These are phyloP conservation scores for Etheostoma spectabile DNA, from an alignment of 2,113 vertebrate species.

Conservation along the genomic window DNA sequence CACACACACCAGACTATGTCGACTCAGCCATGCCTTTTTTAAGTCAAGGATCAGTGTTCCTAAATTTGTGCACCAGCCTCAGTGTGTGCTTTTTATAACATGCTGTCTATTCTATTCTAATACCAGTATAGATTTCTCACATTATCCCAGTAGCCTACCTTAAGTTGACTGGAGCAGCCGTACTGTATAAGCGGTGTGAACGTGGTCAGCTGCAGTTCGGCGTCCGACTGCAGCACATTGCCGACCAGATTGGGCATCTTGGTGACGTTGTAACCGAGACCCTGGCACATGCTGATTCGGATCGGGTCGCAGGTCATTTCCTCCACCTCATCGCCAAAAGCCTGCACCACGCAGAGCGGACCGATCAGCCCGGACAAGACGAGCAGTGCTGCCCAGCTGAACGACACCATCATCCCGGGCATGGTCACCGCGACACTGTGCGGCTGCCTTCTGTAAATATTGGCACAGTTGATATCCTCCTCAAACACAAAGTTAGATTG, in stretches of 20 bases:
- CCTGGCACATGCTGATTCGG: slow-evolving; percentile 98
- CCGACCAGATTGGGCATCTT: slow-evolving; percentile 99
- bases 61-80: slow-evolving; percentile 15
- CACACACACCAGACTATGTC: slow-evolving; percentile 50
- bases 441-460: slow-evolving; percentile 16
- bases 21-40: slow-evolving; percentile 39
- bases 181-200: slow-evolving; percentile 99
- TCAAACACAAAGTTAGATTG: background rate
- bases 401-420: slow-evolving; percentile 55
- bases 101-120: background rate
- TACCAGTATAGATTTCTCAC: background rate
- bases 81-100: slow-evolving; percentile 17
- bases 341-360: slow-evolving; percentile 52
- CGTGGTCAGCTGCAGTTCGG: slow-evolving; percentile 96
- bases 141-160: slow-evolving; percentile 81
- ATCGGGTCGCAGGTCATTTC: slow-evolving; percentile 97
- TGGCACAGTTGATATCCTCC: slow-evolving; percentile 2
- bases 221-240: slow-evolving; percentile 96
- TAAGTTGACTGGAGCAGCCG: slow-evolving; percentile 97
- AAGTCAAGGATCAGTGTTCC: slow-evolving; percentile 38
- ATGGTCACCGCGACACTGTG: slow-evolving; percentile 46
- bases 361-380: slow-evolving; percentile 63
- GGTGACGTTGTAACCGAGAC: slow-evolving; percentile 98
- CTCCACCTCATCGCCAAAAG: slow-evolving; percentile 92
- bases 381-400: slow-evolving; percentile 58